Base-by-base conservation (phyloP, 2,113 vertebrate species). In the Pterocles burchelli region DNA sequence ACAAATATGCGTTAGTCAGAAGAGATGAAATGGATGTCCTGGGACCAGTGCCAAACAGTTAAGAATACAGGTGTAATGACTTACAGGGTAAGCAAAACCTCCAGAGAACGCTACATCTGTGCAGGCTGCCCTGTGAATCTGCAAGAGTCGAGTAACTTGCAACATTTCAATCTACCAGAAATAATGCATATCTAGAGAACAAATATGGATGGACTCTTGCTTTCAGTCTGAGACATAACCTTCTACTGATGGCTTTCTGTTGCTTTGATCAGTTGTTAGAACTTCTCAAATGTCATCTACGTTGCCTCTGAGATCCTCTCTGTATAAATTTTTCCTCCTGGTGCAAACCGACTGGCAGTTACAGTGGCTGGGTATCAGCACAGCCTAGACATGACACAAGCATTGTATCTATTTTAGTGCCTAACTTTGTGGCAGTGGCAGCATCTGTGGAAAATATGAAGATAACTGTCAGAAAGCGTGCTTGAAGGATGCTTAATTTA, bases 371-470 rank as follows among this genome's bases (percentile, higher is more conserved):
- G 88, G 63, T 90, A 75, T 93, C 85, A 86, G 82, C 52, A n/a
- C 88, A 94, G 85, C 52, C 62, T 87, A 73, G 87, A 71, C 5
- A 7, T 82, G 78, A 70, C 67, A 71, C 29, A 4, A 46, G 55
- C 18, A 2, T 34, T 86, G 45, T 49, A 72, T 93, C 92, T 94
- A 65, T 96, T 93, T 93, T 94, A 74, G 85, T 93, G 78, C 67
- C 71, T 77, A 25, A 24, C 88, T 90, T 85, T 2, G n/a, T 89
- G 84, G 66, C 70, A 78, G 86, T 81, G 77, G 89, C 91, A 88
- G 92, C 90, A 96, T 95, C 92, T 96, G 85, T 94, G 88, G 88
- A 84, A 92, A 94, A 94, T 45, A 63, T 11, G 68, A 80, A 92
- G 92, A 88, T 91, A 91, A 88, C 90, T 94, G 88, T 83, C 88